Percentiles rank a stretch among this genome's conserved stretches.
phyloP scores from a whole-genome alignment of 2,113 vertebrate species.

The Pedionomus torquatus region DNA sequence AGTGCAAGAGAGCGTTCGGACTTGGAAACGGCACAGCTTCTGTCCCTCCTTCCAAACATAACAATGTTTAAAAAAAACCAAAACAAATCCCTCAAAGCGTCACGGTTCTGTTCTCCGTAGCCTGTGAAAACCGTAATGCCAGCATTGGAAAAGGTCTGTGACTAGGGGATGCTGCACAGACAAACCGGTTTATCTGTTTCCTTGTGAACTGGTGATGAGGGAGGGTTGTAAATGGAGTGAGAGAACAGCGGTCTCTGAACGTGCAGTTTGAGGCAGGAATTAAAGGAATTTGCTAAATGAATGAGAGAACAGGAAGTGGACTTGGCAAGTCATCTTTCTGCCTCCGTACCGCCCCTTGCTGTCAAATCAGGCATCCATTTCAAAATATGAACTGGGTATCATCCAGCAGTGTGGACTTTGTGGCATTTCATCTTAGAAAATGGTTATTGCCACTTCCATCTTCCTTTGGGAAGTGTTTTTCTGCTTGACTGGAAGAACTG shows the following conservation, averaged over 20 bases:
- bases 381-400: not conserved
- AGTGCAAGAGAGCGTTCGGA: not conserved
- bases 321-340: constrained; percentile 56
- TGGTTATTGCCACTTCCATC: not conserved
- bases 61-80: not conserved
- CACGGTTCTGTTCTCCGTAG: not conserved
- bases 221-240: not conserved
- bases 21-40: not conserved
- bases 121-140: not conserved
- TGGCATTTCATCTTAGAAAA: not conserved
- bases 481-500: not conserved
- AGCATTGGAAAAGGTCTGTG: not conserved
- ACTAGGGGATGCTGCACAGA: constrained; percentile 8
- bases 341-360: constrained; percentile 18
- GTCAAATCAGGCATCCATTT: constrained; percentile 51
- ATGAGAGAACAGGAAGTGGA: constrained; percentile 72
- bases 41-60: not conserved
- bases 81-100: not conserved
- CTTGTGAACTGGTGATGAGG: not conserved
- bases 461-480: not conserved
- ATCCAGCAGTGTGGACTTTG: not conserved
- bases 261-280: constrained; percentile 57
- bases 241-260: not conserved
- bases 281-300: constrained; percentile 71
- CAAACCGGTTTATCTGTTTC: constrained; percentile 23